A percentile compares a stretch with the other conserved stretches of the same genome.
These are phyloP conservation scores for Cryptus armator DNA, from an alignment of 2,888 invertebrate genomes.

Conservation along the genomic window DNA sequence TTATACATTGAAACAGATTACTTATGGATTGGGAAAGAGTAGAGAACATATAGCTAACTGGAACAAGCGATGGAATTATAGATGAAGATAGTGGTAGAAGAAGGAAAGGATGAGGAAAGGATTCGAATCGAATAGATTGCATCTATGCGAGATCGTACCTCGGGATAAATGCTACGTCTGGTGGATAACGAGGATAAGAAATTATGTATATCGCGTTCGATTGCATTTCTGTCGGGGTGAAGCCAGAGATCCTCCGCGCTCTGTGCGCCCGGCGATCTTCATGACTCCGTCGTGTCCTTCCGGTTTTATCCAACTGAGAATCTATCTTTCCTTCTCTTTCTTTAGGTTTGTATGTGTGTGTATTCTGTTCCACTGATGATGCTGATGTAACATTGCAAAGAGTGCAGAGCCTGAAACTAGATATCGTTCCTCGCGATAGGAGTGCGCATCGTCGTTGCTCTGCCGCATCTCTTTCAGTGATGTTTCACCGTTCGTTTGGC, in stretches of 20 bases:
- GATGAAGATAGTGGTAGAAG: slow-evolving; percentile 9
- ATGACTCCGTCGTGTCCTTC: slow-evolving; percentile 51
- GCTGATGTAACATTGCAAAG: slow-evolving; percentile 16
- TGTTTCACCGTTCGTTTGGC: neutral
- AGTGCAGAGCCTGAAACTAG: slow-evolving; percentile 38
- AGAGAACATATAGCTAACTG: slow-evolving; percentile 18
- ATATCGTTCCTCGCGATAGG: slow-evolving; percentile 33
- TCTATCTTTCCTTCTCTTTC: slow-evolving; percentile 39
- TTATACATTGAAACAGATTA: slow-evolving; percentile 48
- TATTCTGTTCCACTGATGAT: slow-evolving; percentile 20
- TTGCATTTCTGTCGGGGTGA: slow-evolving; percentile 52
- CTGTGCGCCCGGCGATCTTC: slow-evolving; percentile 30
- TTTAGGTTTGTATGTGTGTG: neutral
- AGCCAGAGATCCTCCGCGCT: slow-evolving; percentile 16
- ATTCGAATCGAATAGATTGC: slow-evolving; percentile 53
- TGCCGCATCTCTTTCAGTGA: slow-evolving; percentile 6
- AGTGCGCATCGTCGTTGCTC: slow-evolving; percentile 34
- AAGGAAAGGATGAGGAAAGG: slow-evolving; percentile 55
- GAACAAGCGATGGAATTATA: slow-evolving; percentile 45
- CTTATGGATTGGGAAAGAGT: slow-evolving; percentile 43
- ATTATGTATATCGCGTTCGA: slow-evolving; percentile 67
- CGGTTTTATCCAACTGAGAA: slow-evolving; percentile 55
- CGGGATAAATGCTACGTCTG: slow-evolving; percentile 56
- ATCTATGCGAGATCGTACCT: slow-evolving; percentile 62
- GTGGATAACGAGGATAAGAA: slow-evolving; percentile 68